phyloP scores from a whole-genome alignment of 2,888 invertebrate species.

The Parapristionchus giblindavisi region DNA sequence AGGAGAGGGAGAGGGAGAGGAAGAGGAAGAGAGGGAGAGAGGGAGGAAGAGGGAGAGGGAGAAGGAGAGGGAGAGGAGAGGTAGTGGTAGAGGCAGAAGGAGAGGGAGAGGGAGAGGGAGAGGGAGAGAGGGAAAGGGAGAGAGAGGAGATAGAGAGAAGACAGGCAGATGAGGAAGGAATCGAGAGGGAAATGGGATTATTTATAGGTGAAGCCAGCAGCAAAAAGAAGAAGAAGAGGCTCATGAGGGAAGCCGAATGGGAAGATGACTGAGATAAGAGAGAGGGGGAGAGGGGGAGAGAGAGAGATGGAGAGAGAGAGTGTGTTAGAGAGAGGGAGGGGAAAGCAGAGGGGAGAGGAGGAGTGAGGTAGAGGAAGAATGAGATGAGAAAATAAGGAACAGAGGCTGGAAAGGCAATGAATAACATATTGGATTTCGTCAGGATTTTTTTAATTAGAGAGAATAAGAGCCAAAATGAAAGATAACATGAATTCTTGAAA shows the following conservation, averaged over 20 bases:
- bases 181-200: background rate
- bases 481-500: no score
- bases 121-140: background rate
- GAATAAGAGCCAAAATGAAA: no score
- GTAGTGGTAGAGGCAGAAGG: slow-evolving; percentile 12
- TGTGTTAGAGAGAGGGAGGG: no score
- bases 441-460: no score
- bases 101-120: background rate
- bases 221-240: slow-evolving; percentile 1
- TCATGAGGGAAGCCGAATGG: background rate
- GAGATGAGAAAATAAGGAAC: no score
- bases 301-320: no score
- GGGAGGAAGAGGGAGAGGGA: no score
- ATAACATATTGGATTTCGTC: no score
- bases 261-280: background rate
- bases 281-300: background rate
- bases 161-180: slow-evolving; percentile 1
- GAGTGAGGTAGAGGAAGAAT: background rate
- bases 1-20: no score
- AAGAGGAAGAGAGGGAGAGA: no score
- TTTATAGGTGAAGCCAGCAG: background rate
- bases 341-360: slow-evolving; percentile 7
- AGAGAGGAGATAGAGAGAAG: slow-evolving; percentile 1
- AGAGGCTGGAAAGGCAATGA: no score
- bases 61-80: background rate